A percentile compares a stretch with the other conserved stretches of the same genome.
Evolutionary conservation across 1,140 invertebrate genomes (phyloP).

Genomic region (Philopotamus ludificatus): DNA sequence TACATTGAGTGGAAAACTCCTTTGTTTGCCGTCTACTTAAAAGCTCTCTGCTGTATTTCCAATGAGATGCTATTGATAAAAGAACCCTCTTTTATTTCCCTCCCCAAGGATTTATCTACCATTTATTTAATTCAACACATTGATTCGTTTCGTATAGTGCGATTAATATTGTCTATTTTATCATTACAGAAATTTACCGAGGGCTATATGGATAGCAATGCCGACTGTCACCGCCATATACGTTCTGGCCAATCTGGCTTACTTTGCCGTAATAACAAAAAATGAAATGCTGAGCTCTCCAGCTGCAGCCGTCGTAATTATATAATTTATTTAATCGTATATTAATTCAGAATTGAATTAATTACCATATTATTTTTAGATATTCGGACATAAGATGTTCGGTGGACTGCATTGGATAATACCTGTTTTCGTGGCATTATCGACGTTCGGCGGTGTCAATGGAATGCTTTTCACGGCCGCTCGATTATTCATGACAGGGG

Average conservation of each 20-base stretch:
- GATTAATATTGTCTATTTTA: conserved; percentile 26
- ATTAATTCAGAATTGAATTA: not conserved
- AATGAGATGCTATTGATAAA: conserved; percentile 36
- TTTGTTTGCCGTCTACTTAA: conserved; percentile 10
- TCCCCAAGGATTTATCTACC: conserved; percentile 16
- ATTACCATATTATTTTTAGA: conserved; percentile 50
- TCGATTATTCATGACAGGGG: conserved; percentile 72
- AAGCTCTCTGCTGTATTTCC: conserved; percentile 35
- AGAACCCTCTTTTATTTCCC: conserved; percentile 21
- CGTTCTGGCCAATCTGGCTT: conserved; percentile 84
- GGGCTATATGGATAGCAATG: conserved; percentile 85
- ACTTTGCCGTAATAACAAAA: conserved; percentile 81
- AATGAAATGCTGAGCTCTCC: conserved; percentile 74
- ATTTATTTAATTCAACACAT: not conserved
- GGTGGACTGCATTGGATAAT: conserved; percentile 76
- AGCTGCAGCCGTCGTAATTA: conserved; percentile 80
- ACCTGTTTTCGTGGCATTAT: conserved; percentile 85
- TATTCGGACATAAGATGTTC: conserved; percentile 79
- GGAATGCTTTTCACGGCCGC: conserved; percentile 90
- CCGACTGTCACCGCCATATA: conserved; percentile 84
- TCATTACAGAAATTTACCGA: conserved; percentile 73
- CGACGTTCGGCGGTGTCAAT: conserved; percentile 84
- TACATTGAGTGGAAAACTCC: not conserved
- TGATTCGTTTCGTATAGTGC: not conserved
- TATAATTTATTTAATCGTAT: conserved; percentile 20